These are phyloP conservation scores for Platyrinchus mystaceus DNA, from an alignment of 2,797 vertebrate species.

Conservation along the genomic window DNA sequence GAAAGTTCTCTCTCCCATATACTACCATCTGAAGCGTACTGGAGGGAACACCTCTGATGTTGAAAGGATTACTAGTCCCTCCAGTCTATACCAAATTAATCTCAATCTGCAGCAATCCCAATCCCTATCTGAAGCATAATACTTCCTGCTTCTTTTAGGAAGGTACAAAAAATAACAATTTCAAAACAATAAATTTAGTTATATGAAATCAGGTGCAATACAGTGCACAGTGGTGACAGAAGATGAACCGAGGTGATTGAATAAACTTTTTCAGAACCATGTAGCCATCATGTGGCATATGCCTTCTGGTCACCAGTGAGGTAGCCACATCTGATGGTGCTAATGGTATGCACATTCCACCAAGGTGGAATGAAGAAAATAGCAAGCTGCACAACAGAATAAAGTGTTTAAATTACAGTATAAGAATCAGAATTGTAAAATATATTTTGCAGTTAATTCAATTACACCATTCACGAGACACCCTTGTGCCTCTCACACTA, in stretches of 20 bases:
- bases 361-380: neutral
- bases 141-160: neutral
- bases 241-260: neutral
- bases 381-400: neutral
- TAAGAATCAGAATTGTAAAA: neutral
- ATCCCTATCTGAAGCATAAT: neutral
- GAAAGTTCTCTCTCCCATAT: neutral
- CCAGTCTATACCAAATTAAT: neutral
- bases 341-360: neutral
- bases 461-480: neutral
- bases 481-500: neutral
- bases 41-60: neutral
- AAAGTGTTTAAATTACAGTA: neutral
- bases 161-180: neutral
- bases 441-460: neutral
- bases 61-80: neutral
- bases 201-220: neutral
- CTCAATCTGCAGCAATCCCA: neutral
- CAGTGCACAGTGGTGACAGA: neutral
- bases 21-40: neutral
- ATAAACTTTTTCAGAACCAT: neutral
- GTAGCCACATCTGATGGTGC: neutral
- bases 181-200: neutral
- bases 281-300: fast-evolving
- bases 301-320: neutral